These are phyloP conservation scores for Melanophora roralis DNA, from an alignment of 2,888 invertebrate genomes.

Conservation along the genomic window DNA sequence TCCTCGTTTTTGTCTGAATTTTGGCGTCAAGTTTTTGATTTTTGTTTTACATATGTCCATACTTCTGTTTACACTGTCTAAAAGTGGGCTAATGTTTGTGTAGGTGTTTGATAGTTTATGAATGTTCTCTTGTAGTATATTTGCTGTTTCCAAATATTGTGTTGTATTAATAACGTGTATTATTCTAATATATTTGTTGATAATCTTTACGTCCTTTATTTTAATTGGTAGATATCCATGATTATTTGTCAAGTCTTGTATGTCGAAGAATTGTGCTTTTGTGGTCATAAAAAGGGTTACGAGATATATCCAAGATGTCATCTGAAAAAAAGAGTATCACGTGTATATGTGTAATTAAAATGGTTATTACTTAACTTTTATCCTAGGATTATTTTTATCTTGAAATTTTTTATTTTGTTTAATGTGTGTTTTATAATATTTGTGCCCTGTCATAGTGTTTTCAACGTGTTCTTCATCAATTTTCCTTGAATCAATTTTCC, in stretches of 20 bases:
- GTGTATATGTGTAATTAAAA: background rate
- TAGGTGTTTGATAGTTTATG: background rate
- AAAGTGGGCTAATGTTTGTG: constrained; percentile 21
- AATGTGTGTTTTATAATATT: constrained; percentile 59
- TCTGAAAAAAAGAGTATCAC: no score
- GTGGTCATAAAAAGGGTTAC: constrained; percentile 8
- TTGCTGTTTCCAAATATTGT: background rate
- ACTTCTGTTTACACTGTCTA: constrained; percentile 44
- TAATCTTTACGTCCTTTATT: constrained; percentile 33
- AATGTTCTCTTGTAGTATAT: background rate
- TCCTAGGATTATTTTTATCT: constrained; percentile 48
- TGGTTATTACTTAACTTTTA: constrained; percentile 17
- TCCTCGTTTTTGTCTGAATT: constrained; percentile 45
- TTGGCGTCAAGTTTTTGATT: constrained; percentile 27
- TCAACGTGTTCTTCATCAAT: constrained; percentile 54
- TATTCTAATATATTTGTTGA: constrained; percentile 51
- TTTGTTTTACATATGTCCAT: constrained; percentile 32
- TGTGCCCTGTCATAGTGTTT: constrained; percentile 40
- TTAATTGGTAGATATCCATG: constrained; percentile 58
- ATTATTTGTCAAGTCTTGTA: constrained; percentile 54
- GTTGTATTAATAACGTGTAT: constrained; percentile 56
- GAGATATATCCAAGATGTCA: constrained; percentile 1
- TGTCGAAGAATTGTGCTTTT: constrained; percentile 48
- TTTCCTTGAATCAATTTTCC: constrained; percentile 43
- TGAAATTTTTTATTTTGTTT: constrained; percentile 56